Base-by-base conservation (phyloP, 2,888 invertebrate genomes). In the Eurytoma adleriae region DNA sequence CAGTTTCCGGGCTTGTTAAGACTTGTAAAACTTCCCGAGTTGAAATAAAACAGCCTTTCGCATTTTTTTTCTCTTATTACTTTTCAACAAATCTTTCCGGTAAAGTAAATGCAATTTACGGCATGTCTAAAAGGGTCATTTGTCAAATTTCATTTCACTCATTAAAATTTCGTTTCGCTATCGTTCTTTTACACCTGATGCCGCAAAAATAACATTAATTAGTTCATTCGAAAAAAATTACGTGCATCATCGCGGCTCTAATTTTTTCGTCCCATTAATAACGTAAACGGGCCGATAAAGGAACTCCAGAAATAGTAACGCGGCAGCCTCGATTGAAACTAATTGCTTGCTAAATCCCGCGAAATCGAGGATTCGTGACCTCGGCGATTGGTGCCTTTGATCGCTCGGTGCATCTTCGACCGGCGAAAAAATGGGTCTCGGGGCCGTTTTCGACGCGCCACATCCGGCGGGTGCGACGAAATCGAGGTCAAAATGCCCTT, bases 401-500 rank as follows among this genome's bases (percentile, higher is more conserved):
- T 72, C 16, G 30, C 69, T 70, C 40, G 54, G 30, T 64, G 54
- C 30, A 54, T 18, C 50, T n/a, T 12, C n/a, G 56, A 62, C 52
- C n/a, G 62, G 24, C 52, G 59, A 40, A 24, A 72, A 62, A 59
- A 48, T 27, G 40, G 62, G 62, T 62, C 69, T 57, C 50, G 40
- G 57, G 64, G 70, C 70, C 62, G 64, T 69, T 70, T 62, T 62
- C 50, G 48, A 30, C 50, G 40, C 20, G 54, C 57, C 50, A 54
- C 76, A 57, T 56, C 24, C 52, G 59, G 24, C 48, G 50, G 7
- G 13, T 5, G 5, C n/a, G n/a, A 4, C 59, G 24, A 40, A 67
- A 76, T 79, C 76, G 76, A 69, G 76, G 76, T 80, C 80, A 72
- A 62, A 80, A 71, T 72, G 80, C 80, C 69, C 76, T 64, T 27